Evolutionary conservation across 1,140 invertebrate species (phyloP).

Genomic region (Tetramorium alpestre): DNA sequence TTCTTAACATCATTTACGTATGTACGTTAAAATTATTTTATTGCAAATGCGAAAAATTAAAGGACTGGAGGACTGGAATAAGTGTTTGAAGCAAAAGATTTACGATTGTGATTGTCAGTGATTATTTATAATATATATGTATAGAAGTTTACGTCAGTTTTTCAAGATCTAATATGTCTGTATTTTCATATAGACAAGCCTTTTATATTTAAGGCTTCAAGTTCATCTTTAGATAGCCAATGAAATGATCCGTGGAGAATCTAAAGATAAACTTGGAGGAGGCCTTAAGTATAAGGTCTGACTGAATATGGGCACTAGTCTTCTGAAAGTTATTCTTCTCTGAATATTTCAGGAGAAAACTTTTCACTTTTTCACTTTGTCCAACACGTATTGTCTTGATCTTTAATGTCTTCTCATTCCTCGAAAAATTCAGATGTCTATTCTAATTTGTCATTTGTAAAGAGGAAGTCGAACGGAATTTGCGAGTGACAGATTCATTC

Average conservation of each 20-base stretch:
- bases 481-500: slow-evolving; percentile 39
- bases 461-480: background rate
- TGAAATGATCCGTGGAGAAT: too few species aligned
- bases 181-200: too few species aligned
- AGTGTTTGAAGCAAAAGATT: background rate
- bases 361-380: background rate
- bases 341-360: background rate
- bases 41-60: background rate
- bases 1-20: background rate
- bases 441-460: background rate
- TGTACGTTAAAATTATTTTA: background rate
- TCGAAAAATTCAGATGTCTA: background rate
- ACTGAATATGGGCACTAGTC: too few species aligned
- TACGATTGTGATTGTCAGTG: background rate
- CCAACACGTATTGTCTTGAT: background rate
- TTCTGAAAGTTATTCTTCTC: background rate
- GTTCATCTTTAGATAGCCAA: too few species aligned
- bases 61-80: background rate
- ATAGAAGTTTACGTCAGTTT: background rate
- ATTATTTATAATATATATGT: background rate
- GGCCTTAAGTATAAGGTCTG: too few species aligned
- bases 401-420: background rate
- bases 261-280: too few species aligned
- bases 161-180: background rate
- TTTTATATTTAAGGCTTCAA: too few species aligned